Conservation (phyloP, 2,888 invertebrate genomes). For the Tipula unca region DNA sequence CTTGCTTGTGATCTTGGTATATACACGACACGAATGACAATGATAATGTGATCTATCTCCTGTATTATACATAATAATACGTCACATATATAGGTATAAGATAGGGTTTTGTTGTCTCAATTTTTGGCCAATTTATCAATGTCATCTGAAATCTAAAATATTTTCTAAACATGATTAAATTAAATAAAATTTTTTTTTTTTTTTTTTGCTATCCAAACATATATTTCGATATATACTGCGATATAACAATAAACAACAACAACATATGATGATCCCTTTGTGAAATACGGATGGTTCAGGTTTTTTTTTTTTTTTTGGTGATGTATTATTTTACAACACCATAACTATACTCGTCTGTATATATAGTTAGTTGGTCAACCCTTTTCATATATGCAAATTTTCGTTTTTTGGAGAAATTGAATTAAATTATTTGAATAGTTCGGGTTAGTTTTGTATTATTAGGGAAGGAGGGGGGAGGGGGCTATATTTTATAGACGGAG, state of each 20-base stretch:
- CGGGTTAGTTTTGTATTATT: not conserved
- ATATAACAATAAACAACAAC: not conserved
- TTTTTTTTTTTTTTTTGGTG: not conserved
- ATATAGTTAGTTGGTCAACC: slow-evolving; percentile 14
- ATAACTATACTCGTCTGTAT: no score
- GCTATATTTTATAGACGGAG: not conserved
- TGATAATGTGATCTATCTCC: slow-evolving; percentile 8
- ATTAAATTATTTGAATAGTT: not conserved
- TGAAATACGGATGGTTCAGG: not conserved
- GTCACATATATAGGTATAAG: not conserved
- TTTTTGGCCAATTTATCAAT: not conserved
- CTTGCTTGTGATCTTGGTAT: not conserved
- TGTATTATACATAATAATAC: not conserved
- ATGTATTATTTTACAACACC: not conserved
- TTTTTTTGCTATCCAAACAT: not conserved
- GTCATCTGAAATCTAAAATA: not conserved
- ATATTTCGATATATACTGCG: not conserved
- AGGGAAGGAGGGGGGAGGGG: not conserved
- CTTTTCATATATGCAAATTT: not conserved
- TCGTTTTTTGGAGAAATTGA: not conserved
- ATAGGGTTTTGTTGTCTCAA: not conserved
- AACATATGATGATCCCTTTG: not conserved
- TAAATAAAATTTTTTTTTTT: not conserved
- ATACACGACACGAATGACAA: not conserved
- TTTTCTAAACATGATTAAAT: slow-evolving; percentile 14